Evolutionary conservation across 2,888 invertebrate genomes (phyloP), one percentile per base, ranked within the genome.

Genomic region (Tillus elongatus): DNA sequence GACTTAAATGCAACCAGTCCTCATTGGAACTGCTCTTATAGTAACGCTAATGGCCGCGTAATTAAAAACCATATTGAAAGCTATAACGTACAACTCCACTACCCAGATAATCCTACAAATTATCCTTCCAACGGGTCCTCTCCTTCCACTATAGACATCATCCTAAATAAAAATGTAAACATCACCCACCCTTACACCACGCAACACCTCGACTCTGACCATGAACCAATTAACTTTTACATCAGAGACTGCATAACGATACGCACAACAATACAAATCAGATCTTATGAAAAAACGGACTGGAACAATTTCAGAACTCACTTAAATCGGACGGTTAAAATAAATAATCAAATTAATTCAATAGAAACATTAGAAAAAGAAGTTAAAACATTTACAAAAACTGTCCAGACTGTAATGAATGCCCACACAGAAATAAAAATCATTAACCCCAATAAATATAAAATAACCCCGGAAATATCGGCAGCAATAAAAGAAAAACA

Each of bases 211-310:
- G 28, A 19, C 2, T 40, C 40, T n/a, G 37, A 40, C 10, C 37
- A 40, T 24, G 29, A 40, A 10, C 26, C 34, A 2, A 28, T 40
- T 4, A 15, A 31, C 9, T 30, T 30, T 15, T 11, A 8, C 8
- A 3, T 37, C 12, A 2, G n/a, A 16, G 24, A 27, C 6, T 11
- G 24, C 24, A 11, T 15, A 35, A n/a, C n/a, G n/a, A n/a, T n/a
- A n/a, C n/a, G n/a, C n/a, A n/a, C n/a, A n/a, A n/a, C n/a, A n/a
- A n/a, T n/a, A n/a, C n/a, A n/a, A n/a, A n/a, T n/a, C n/a, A n/a
- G n/a, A n/a, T n/a, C n/a, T n/a, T n/a, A 30, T 16, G 4, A 37
- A 41, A 3, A 35, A 43, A 16, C 41, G 43, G 43, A 16, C 13
- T n/a, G n/a, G n/a, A n/a, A n/a, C n/a, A n/a, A n/a, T n/a, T n/a